These are phyloP conservation scores for Thyatira batis DNA, from an alignment of 2,888 invertebrate species.

Conservation along the genomic window DNA sequence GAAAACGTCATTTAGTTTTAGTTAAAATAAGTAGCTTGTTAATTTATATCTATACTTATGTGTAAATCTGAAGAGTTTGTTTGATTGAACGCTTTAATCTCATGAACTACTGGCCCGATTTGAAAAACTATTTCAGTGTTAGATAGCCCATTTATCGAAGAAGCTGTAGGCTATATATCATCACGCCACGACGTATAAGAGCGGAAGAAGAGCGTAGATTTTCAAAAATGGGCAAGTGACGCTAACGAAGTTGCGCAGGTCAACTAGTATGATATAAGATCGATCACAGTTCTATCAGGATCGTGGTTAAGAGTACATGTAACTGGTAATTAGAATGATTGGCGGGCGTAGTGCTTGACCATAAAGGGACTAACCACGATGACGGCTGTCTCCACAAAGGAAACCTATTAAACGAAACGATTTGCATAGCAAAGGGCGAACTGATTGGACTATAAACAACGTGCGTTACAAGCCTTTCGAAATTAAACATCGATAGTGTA, in stretches of 20 bases:
- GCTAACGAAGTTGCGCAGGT: too few species aligned
- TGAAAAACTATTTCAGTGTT: background rate
- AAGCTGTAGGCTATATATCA: too few species aligned
- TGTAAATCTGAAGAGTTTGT: too few species aligned
- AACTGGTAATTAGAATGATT: conserved; percentile 26
- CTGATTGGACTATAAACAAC: conserved; percentile 43
- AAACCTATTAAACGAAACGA: conserved; percentile 27
- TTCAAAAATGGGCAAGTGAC: too few species aligned
- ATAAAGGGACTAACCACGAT: conserved; percentile 9
- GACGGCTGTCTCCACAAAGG: conserved; percentile 12
- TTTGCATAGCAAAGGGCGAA: conserved; percentile 47
- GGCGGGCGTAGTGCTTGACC: conserved; percentile 2
- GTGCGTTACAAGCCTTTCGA: conserved; percentile 10
- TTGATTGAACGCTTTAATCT: too few species aligned
- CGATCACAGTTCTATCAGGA: background rate
- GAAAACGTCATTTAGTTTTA: background rate
- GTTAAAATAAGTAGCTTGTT: too few species aligned
- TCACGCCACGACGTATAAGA: too few species aligned
- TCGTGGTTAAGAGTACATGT: background rate
- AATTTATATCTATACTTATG: too few species aligned
- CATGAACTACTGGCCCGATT: too few species aligned
- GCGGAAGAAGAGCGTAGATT: too few species aligned
- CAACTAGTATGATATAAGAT: background rate
- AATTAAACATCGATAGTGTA: conserved; percentile 7
- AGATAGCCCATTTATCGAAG: too few species aligned